Evolutionary conservation across 35 echinoderm and acorn worm genomes (phyloP).

Genomic region (Eucidaris tribuloides): DNA sequence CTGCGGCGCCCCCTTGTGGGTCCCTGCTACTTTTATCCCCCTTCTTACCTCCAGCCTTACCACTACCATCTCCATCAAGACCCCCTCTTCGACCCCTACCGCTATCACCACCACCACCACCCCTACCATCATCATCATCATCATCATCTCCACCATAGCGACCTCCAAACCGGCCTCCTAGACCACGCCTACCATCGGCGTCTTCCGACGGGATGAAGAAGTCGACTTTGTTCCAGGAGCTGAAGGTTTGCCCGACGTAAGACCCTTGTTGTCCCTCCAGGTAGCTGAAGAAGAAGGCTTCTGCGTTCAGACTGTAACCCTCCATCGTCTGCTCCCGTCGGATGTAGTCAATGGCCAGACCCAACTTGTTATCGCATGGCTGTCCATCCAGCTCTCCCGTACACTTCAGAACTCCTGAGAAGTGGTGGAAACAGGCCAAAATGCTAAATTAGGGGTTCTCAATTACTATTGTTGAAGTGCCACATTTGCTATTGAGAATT

Average conservation of each 20-base stretch:
- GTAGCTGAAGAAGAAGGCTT: conserved; percentile 15
- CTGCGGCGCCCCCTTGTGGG: too few species aligned
- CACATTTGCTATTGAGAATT: too few species aligned
- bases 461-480: too few species aligned
- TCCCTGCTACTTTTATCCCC: neutral
- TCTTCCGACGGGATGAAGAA: neutral
- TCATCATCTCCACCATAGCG: neutral
- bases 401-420: conserved; percentile 19
- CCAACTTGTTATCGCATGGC: conserved; percentile 3
- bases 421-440: too few species aligned
- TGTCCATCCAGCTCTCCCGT: neutral
- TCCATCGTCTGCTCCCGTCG: neutral
- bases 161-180: neutral
- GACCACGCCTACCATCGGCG: neutral
- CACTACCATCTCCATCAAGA: neutral
- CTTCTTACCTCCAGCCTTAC: neutral
- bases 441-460: too few species aligned
- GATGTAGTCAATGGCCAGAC: neutral
- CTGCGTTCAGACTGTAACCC: neutral
- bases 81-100: neutral
- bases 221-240: neutral
- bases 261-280: neutral
- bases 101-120: neutral
- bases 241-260: neutral
- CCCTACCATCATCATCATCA: neutral